Conservation (phyloP, 2,888 invertebrate genomes). For the Cryptus viduatorius region DNA sequence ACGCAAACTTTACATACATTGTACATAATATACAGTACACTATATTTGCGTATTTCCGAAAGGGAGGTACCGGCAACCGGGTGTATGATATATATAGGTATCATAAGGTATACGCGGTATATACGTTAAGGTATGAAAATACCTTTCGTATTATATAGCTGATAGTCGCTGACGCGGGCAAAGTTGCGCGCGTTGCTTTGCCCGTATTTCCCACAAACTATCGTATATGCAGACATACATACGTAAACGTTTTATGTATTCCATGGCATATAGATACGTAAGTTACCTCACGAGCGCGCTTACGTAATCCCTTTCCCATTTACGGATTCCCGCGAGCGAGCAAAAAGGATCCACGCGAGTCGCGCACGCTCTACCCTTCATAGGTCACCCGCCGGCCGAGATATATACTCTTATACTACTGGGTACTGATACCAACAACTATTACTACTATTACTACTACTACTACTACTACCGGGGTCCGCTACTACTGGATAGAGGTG, state of each 20-base stretch:
- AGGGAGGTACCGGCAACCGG: not conserved
- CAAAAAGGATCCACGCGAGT: constrained; percentile 59
- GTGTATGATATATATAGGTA: not conserved
- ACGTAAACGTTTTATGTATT: constrained; percentile 22
- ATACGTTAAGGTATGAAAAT: not conserved
- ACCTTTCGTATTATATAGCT: not conserved
- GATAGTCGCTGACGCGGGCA: not conserved
- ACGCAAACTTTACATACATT: not conserved
- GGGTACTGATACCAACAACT: constrained; percentile 15
- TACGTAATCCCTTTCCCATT: constrained; percentile 74
- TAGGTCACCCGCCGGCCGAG: constrained; percentile 65
- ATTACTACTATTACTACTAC: constrained; percentile 35
- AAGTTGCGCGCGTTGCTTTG: not conserved
- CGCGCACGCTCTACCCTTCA: constrained; percentile 62
- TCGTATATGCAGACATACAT: not conserved
- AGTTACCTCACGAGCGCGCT: constrained; percentile 62
- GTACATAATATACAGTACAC: not conserved
- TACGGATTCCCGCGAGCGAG: constrained; percentile 69
- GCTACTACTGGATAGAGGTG: not conserved
- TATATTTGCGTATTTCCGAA: not conserved
- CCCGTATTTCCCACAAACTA: constrained; percentile 35
- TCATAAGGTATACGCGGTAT: not conserved
- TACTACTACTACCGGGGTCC: constrained; percentile 33
- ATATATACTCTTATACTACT: constrained; percentile 51
- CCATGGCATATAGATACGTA: not conserved